Percentiles rank a stretch among this genome's conserved stretches.
Evolutionary conservation across 2,113 vertebrate genomes (phyloP).

Genomic region (Pampusana beccarii): DNA sequence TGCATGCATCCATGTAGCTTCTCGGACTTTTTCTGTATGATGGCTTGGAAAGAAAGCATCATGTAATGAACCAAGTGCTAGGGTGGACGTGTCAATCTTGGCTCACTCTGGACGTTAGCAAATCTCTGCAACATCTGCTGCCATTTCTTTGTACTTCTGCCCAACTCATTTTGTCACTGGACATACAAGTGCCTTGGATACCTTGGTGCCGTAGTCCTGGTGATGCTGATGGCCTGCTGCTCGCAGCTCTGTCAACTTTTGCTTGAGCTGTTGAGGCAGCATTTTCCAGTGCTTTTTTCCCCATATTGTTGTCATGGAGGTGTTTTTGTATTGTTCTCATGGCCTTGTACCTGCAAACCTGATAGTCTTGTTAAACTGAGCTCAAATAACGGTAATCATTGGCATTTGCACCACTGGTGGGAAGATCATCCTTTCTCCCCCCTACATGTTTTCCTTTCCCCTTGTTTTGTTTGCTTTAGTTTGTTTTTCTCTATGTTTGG

Average conservation of each 20-base stretch:
- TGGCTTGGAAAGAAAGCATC: background rate
- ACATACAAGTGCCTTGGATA: background rate
- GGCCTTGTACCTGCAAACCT: background rate
- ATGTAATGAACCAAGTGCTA: background rate
- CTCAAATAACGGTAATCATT: background rate
- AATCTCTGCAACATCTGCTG: background rate
- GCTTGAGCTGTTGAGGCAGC: background rate
- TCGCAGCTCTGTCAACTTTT: background rate
- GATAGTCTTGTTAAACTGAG: background rate
- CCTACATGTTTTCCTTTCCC: background rate
- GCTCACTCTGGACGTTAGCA: background rate
- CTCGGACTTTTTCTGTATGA: background rate
- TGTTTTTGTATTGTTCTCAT: background rate
- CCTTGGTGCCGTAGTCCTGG: background rate
- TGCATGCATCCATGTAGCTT: background rate
- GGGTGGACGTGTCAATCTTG: background rate
- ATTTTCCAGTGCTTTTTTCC: background rate
- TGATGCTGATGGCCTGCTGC: background rate
- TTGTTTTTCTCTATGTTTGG: background rate
- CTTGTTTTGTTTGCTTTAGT: background rate
- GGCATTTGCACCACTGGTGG: background rate
- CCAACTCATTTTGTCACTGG: background rate
- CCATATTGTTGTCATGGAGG: accelerated
- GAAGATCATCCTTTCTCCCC: background rate
- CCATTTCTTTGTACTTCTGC: background rate